Conservation (phyloP, 2,888 invertebrate genomes). For the Chrysotoxum bicinctum region DNA sequence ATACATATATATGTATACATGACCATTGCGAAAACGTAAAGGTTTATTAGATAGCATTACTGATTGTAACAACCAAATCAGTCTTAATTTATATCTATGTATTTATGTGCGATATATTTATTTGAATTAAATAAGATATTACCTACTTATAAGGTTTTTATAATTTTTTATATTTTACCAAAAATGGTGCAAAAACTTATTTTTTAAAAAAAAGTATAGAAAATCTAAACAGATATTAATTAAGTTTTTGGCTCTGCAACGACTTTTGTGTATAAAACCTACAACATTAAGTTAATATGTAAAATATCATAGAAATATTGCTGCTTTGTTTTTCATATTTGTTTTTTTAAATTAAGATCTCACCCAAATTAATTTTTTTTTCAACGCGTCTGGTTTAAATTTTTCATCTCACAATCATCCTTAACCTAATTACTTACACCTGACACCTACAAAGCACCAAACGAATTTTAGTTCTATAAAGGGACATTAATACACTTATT, state of each 20-base stretch:
- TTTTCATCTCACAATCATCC: conserved; percentile 20
- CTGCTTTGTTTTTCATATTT: neutral
- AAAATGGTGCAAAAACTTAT: no score
- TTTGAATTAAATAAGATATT: no score
- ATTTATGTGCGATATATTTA: no score
- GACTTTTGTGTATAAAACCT: neutral
- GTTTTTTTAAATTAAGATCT: neutral
- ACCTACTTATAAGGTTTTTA: no score
- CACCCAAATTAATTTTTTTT: neutral
- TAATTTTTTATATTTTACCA: no score
- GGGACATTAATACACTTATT: conserved; percentile 10
- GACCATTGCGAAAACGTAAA: no score
- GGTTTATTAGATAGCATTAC: no score
- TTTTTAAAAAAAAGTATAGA: no score
- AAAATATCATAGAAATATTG: neutral
- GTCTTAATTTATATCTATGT: no score
- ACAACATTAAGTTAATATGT: neutral
- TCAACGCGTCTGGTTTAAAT: neutral
- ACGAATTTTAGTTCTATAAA: neutral
- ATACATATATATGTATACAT: no score
- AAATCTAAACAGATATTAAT: neutral
- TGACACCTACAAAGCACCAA: conserved; percentile 45
- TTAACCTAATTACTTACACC: neutral
- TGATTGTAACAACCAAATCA: no score
- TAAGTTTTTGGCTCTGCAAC: neutral